Base-by-base conservation (phyloP, 2,113 vertebrate genomes). In the Triplophysa rosa region DNA sequence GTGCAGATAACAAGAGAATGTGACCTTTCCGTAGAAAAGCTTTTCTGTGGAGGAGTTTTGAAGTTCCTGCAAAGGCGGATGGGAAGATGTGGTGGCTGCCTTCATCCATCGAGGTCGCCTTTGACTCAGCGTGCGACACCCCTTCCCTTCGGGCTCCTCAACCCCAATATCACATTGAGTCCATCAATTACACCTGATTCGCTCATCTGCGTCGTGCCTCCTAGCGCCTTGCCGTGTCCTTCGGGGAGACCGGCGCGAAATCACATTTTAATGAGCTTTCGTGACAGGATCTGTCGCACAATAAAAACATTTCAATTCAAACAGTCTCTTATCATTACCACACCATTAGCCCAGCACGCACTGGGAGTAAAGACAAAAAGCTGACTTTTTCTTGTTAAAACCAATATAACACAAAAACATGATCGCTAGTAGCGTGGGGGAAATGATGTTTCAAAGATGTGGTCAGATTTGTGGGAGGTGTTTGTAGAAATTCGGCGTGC, bases 201-300 rank as follows among this genome's bases (percentile, higher is more conserved):
- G 8, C 21, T 49, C 24, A 40, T 52, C 37, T 61, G 12, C 49
- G 2, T 16, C 6, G 19, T 21, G 58, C 56, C 56, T 65, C 42
- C 52, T 13, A 4, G 52, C 54, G 59, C 63, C 45, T 33, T 42
- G 19, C 47, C 4, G 7, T 11, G 52, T 63, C 23, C 65, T 66
- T 67, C 59, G 56, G 63, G 67, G 54, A 70, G 37, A 37, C 67
- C 33, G 70, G 16, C n/a, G 14, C 14, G 19, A 67, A 84, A 84
- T 80, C 67, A 81, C 64, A 42, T 72, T 80, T 80, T 81, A 82
- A 82, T 78, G 78, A 83, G 65, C 69, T 83, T 81, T 78, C 81
- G 21, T 65, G 47, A 66, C 42, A 79, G 58, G 80, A 67, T 21
- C 29, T 24, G 21, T 66, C 37, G 17, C 8, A 64, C 77, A 59